These are phyloP conservation scores for Peromyscus leucopus DNA, from an alignment of 2,113 vertebrate genomes.

Conservation along the genomic window DNA sequence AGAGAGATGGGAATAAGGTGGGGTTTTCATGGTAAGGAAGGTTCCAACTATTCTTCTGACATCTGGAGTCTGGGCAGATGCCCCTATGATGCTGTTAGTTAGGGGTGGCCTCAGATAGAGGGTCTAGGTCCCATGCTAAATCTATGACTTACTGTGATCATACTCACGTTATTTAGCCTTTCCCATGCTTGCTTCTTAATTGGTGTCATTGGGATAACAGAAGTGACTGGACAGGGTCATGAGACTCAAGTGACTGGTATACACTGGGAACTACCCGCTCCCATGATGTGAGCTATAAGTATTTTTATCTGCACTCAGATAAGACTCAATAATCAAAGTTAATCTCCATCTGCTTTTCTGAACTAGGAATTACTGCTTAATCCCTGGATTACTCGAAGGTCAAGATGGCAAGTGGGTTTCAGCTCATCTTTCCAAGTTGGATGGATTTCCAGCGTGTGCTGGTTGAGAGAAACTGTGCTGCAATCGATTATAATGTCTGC, in stretches of 20 bases:
- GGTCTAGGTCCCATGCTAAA: background rate
- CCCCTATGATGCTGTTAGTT: background rate
- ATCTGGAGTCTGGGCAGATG: background rate
- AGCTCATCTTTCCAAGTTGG: constrained; percentile 48
- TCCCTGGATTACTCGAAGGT: constrained; percentile 63
- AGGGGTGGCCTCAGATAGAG: background rate
- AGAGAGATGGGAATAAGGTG: background rate
- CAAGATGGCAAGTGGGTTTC: constrained; percentile 54
- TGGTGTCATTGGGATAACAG: background rate
- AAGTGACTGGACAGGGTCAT: background rate
- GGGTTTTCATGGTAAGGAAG: background rate
- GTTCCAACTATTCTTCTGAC: background rate
- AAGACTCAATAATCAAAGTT: constrained; percentile 74
- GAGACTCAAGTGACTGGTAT: background rate
- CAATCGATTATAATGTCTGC: background rate
- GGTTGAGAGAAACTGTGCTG: background rate
- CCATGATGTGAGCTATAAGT: background rate
- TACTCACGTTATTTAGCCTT: background rate
- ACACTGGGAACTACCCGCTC: background rate
- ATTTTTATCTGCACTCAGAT: constrained; percentile 68
- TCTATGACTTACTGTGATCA: background rate
- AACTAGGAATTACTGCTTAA: constrained; percentile 66
- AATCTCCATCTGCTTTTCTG: constrained; percentile 78
- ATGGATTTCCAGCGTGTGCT: background rate
- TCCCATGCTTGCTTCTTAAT: background rate